phyloP scores from a whole-genome alignment of 2,888 invertebrate genomes.

The Chrysolina oricalcia region DNA sequence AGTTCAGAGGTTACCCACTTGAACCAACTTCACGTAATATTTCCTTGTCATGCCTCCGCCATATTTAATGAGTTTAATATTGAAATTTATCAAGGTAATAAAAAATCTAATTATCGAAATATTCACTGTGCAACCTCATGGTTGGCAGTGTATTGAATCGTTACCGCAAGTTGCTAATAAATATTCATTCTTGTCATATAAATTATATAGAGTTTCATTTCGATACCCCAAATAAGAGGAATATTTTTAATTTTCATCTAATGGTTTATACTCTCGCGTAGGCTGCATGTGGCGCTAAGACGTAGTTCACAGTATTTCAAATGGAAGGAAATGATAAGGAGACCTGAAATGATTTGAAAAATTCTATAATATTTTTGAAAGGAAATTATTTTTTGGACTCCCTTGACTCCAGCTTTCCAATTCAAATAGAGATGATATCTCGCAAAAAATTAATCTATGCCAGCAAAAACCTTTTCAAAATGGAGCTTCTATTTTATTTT shows the following conservation, averaged over 20 bases:
- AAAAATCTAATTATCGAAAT: slow-evolving; percentile 20
- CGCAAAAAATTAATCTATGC: too few relatives aligned
- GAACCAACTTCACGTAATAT: slow-evolving; percentile 7
- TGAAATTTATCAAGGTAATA: slow-evolving; percentile 7
- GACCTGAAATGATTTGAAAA: not conserved
- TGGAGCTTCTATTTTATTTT: too few relatives aligned
- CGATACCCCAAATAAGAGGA: not conserved
- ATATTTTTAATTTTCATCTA: slow-evolving; percentile 1
- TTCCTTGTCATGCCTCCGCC: slow-evolving; percentile 18
- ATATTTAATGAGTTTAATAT: slow-evolving; percentile 13
- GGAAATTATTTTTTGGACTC: too few relatives aligned
- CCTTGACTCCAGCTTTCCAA: too few relatives aligned
- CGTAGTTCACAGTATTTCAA: not conserved
- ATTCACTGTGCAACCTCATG: not conserved
- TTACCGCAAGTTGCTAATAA: slow-evolving; percentile 3
- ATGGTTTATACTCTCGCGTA: not conserved
- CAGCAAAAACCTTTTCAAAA: too few relatives aligned
- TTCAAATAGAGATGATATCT: too few relatives aligned
- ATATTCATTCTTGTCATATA: slow-evolving; percentile 21
- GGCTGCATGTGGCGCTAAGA: not conserved
- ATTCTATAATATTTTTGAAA: not conserved
- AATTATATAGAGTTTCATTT: not conserved
- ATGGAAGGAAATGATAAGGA: not conserved
- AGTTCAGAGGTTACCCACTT: slow-evolving; percentile 17
- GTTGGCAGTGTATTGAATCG: slow-evolving; percentile 11